Evolutionary conservation across 2,888 invertebrate genomes (phyloP), one percentile per base, ranked within the genome.

Genomic region (Lithophane semibrunnea): DNA sequence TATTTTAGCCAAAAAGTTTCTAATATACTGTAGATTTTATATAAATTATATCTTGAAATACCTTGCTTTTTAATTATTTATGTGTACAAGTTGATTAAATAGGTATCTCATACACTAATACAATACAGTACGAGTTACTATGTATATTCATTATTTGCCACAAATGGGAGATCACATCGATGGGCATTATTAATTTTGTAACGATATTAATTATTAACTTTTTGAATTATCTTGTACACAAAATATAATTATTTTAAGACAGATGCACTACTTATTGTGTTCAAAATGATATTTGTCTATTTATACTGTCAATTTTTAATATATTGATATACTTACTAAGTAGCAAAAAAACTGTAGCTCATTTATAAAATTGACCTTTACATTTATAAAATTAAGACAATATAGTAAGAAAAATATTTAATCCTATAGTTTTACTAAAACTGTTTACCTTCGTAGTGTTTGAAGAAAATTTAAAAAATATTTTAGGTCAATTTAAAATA

Each of bases 11-110:
- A 82, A 81, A 84, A 65, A 12, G 12, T 76, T 77, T 87, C 56
- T 77, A 64, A 79, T 73, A 79, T 77, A 91, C 90, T 91, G 91
- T 91, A 90, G 90, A 80, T 88, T 88, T 90, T 88, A 79, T 87
- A 87, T 58, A 72, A 65, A 77, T 18, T 61, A 73, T 78, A 52
- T 54, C 42, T 64, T 42, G 18, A 64, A 56, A 70, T 54, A 64
- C 29, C 29, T 29, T 0, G 58, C 12, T 72, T 74, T 69, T 10
- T 42, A 37, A 49, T 63, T 65, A 58, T 58, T 66, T 65, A 42
- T 60, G 68, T 74, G 71, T 74, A 74, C 77, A 81, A 52, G 66
- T 44, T 49, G 13, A 47, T 61, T 29, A 29, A 56, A 65, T n/a
- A 13, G 29, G n/a, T 52, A 49, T 64, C n/a, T 29, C 13, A 64